Evolutionary conservation across 2,888 invertebrate species (phyloP).

Genomic region (Apeira syringaria): DNA sequence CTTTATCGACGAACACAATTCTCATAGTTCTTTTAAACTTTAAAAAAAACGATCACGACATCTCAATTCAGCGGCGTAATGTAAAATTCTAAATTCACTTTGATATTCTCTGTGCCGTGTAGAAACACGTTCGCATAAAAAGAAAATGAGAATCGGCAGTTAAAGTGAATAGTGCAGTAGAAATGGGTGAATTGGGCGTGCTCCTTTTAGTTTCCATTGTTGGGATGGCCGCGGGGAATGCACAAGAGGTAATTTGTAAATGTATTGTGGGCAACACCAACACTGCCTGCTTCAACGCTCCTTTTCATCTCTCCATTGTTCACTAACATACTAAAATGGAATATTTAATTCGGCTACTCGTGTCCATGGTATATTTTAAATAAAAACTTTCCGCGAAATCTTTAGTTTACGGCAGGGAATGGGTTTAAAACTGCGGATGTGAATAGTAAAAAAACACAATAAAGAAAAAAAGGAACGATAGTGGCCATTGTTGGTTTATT

Average conservation of each 20-base stretch:
- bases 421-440: conserved; percentile 10
- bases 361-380: too few species aligned
- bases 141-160: conserved; percentile 59
- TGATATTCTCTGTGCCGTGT: conserved; percentile 41
- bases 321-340: conserved; percentile 3
- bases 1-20: background rate
- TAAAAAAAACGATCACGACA: conserved; percentile 3
- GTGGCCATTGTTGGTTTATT: conserved; percentile 16
- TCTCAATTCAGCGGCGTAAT: conserved; percentile 30
- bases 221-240: conserved; percentile 27
- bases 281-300: too few species aligned
- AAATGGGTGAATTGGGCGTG: conserved; percentile 44
- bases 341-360: too few species aligned
- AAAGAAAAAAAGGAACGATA: conserved; percentile 14
- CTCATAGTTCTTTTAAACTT: background rate
- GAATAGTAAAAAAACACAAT: conserved; percentile 8
- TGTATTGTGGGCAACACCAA: conserved; percentile 37
- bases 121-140: conserved; percentile 45
- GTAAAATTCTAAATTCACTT: conserved; percentile 35
- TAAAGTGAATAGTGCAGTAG: conserved; percentile 53
- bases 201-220: conserved; percentile 39
- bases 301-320: conserved; percentile 26
- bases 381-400: too few species aligned
- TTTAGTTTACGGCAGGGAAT: too few species aligned
- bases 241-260: conserved; percentile 49